Conservation (phyloP, 2,113 vertebrate species). For the Butastur rufipennis region DNA sequence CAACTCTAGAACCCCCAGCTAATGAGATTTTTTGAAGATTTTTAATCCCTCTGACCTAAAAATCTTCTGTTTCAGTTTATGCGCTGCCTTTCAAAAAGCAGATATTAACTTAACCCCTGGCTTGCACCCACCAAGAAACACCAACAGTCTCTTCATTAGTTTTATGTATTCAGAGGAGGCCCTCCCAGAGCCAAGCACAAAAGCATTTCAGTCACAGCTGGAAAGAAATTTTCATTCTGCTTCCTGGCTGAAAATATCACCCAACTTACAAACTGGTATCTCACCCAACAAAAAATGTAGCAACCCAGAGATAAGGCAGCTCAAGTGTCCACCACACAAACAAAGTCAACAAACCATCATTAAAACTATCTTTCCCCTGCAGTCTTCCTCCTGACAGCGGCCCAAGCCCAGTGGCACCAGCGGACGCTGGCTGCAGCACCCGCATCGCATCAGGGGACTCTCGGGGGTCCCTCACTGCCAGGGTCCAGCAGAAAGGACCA, state of each 20-base stretch:
- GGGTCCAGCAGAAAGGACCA: neutral
- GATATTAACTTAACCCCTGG: neutral
- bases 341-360: neutral
- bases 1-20: neutral
- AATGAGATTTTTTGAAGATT: neutral
- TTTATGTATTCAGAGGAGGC: neutral
- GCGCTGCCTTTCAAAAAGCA: neutral
- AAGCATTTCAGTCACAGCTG: neutral
- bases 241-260: neutral
- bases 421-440: neutral
- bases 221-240: neutral
- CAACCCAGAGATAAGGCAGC: neutral
- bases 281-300: neutral
- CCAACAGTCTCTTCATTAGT: neutral
- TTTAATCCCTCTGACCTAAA: neutral
- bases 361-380: neutral
- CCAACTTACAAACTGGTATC: neutral
- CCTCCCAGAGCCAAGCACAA: neutral
- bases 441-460: rapidly evolving
- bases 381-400: neutral
- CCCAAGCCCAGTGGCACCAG: neutral
- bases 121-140: neutral
- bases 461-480: rapidly evolving
- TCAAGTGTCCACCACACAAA: neutral
- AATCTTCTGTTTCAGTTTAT: neutral